phyloP scores from a whole-genome alignment of 2,888 invertebrate species.

The Allygus modestus region DNA sequence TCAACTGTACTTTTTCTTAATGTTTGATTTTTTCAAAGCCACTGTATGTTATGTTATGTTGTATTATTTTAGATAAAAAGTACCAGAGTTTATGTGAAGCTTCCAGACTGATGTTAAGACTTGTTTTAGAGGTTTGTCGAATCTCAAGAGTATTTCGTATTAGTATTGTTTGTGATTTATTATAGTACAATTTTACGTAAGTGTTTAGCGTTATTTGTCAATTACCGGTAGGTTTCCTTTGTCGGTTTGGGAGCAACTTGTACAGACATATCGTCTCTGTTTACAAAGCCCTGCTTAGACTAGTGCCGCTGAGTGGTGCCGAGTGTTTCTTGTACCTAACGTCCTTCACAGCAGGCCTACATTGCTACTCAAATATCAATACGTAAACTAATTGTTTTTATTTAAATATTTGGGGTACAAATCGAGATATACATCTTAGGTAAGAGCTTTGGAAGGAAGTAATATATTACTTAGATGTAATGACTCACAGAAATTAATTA shows the following conservation, averaged over 20 bases:
- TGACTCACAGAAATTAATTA: too few relatives aligned
- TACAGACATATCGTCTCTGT: constrained; percentile 51
- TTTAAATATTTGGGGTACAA: too few relatives aligned
- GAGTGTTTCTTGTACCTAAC: constrained; percentile 7
- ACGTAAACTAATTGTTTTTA: too few relatives aligned
- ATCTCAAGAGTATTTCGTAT: neutral
- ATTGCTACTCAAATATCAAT: constrained; percentile 8
- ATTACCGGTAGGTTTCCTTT: constrained; percentile 33
- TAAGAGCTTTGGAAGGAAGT: too few relatives aligned
- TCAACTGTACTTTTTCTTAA: neutral
- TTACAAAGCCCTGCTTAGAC: constrained; percentile 27
- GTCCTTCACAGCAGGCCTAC: constrained; percentile 22
- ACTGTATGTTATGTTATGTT: constrained; percentile 12
- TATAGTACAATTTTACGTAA: constrained; percentile 48
- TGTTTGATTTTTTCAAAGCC: constrained; percentile 19
- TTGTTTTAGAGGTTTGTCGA: neutral
- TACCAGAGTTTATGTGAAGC: constrained; percentile 40
- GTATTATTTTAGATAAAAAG: neutral
- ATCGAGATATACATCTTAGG: too few relatives aligned
- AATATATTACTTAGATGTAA: too few relatives aligned
- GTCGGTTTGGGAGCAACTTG: constrained; percentile 46
- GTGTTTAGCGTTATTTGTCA: constrained; percentile 38
- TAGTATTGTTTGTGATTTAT: constrained; percentile 44
- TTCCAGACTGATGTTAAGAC: constrained; percentile 55
- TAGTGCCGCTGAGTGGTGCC: neutral